Evolutionary conservation across 23 tunicate genomes (phyloP), one percentile per base, ranked within the genome.

Genomic region (Trididemnum miniatum): DNA sequence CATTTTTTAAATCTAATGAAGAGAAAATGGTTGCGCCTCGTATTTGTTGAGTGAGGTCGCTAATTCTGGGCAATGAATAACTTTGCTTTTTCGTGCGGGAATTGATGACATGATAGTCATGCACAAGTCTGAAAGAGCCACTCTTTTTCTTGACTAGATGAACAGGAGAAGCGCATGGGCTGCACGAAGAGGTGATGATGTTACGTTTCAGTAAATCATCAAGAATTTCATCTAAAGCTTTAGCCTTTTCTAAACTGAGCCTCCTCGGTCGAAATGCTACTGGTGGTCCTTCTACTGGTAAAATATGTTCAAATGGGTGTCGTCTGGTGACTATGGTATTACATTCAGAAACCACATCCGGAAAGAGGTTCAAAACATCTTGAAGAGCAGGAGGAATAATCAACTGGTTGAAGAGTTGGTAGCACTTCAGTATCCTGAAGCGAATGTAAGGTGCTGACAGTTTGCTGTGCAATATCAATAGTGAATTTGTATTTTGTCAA

Each of bases 241-340:
- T 54, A 2, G 51, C 44, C 26, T 54, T 52, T 59, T 54, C 82
- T 33, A 27, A 36, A 54, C 44, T 32, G 5, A 78, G 27, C 26
- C 82, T 26, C 15, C 82, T 30, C 7, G 51, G 52, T n/a, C 82
- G 71, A 31, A 54, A 33, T 25, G 39, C 27, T 9, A 54, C 35
- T 25, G 82, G 82, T 5, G 67, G 67, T 1, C 82, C 82, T 25
- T 54, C 51, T 78, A 29, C 51, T 78, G 24, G 71, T 31, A 78
- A 24, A 78, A 34, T 33, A 78, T 78, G 82, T 49, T 39, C 63
- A 24, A 20, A 40, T 64, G 31, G 4, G 62, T 35, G 80, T 38
- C 33, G 31, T 24, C 23, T 49, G 63, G 23, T n/a, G 7, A 32
- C 4, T 30, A n/a, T 32, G 25, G n/a, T 7, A 67, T 37, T 67